Conservation (phyloP, 2,113 vertebrate species). For the Notarius quadriscutis region DNA sequence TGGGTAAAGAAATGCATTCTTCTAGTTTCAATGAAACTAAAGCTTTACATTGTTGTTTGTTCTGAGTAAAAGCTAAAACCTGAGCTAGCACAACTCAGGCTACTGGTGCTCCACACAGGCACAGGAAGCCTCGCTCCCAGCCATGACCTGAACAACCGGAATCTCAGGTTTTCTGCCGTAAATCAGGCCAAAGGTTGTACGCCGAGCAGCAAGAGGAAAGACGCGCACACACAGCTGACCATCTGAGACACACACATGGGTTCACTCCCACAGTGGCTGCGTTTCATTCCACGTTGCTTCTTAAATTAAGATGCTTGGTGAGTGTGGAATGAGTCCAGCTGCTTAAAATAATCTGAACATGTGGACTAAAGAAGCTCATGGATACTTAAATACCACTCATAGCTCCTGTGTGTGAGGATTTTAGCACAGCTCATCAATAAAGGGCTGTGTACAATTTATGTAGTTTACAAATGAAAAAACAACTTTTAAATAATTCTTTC, state of each 20-base stretch:
- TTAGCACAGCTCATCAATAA: constrained; percentile 1
- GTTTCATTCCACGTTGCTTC: constrained; percentile 6
- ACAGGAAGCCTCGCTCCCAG: constrained; percentile 10
- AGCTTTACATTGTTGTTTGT: background rate
- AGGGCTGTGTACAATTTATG: background rate
- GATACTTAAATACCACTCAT: constrained; percentile 25
- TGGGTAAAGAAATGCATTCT: background rate
- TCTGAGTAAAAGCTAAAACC: background rate
- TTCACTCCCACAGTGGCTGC: background rate
- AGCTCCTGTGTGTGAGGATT: background rate
- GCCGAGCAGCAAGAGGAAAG: background rate
- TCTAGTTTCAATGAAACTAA: background rate
- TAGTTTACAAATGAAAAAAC: background rate
- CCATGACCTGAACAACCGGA: constrained; percentile 22
- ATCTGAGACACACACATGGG: background rate
- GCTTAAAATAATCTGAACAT: constrained; percentile 40
- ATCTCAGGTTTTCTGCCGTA: constrained; percentile 37
- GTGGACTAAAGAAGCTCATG: constrained; percentile 25
- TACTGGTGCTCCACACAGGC: background rate
- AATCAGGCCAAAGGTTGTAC: constrained; percentile 44
- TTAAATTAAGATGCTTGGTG: constrained; percentile 26
- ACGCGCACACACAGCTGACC: background rate
- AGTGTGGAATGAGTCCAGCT: background rate
- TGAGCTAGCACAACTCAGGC: background rate
- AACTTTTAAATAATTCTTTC: background rate